Conservation (phyloP, 2,797 vertebrate genomes). For the Potorous gilbertii region DNA sequence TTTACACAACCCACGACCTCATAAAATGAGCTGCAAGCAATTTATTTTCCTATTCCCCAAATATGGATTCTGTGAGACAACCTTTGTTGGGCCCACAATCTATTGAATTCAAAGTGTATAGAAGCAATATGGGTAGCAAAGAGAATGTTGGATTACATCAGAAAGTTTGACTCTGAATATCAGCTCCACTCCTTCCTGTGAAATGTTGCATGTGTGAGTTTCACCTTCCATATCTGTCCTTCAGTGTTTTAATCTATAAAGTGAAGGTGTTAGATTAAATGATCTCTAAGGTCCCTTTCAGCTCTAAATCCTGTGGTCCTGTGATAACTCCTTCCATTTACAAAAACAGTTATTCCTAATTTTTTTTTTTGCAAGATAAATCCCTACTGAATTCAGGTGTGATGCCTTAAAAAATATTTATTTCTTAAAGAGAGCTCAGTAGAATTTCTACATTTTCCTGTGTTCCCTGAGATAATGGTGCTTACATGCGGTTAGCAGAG, state of each 20-base stretch:
- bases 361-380: not conserved
- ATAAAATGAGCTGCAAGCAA: not conserved
- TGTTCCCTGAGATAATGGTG: not conserved
- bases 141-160: not conserved
- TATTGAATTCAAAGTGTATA: not conserved
- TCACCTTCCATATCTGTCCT: not conserved
- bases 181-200: not conserved
- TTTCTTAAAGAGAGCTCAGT: not conserved
- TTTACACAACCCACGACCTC: not conserved
- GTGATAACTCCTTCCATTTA: not conserved
- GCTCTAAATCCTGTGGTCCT: not conserved
- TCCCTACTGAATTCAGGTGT: not conserved
- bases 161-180: not conserved
- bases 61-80: not conserved
- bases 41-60: not conserved
- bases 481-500: not conserved
- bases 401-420: not conserved
- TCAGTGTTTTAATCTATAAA: not conserved
- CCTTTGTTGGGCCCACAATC: not conserved
- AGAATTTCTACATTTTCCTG: not conserved
- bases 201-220: not conserved
- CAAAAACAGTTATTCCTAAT: not conserved
- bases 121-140: not conserved
- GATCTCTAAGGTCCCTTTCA: not conserved
- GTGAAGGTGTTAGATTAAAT: not conserved